Evolutionary conservation across 2,888 invertebrate species (phyloP).

Genomic region (Oxycera nigricornis): DNA sequence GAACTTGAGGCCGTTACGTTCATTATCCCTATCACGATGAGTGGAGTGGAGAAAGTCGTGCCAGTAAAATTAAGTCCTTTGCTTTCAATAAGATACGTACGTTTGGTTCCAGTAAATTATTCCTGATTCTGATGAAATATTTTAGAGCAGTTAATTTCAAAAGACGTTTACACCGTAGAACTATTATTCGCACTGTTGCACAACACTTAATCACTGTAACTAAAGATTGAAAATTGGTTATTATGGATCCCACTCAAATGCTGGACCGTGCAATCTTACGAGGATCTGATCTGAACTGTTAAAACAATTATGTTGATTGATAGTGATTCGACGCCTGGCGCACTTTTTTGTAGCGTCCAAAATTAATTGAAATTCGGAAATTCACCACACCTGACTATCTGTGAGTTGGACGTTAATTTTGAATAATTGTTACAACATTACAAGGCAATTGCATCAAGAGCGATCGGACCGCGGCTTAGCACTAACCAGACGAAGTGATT

Average conservation of each 20-base stretch:
- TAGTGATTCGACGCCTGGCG: too few relatives aligned
- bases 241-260: neutral
- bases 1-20: too few relatives aligned
- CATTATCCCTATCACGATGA: too few relatives aligned
- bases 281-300: neutral
- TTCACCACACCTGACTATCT: neutral
- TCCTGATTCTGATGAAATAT: too few relatives aligned
- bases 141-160: neutral
- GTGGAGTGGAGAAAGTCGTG: too few relatives aligned
- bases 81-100: too few relatives aligned
- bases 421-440: neutral
- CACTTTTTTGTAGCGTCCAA: too few relatives aligned
- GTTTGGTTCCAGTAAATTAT: too few relatives aligned
- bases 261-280: neutral
- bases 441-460: neutral
- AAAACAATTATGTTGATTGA: neutral
- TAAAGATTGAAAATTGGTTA: neutral
- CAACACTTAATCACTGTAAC: slow-evolving; percentile 14
- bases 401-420: neutral
- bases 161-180: neutral
- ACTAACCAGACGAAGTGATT: slow-evolving; percentile 9
- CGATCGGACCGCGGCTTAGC: neutral
- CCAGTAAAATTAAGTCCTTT: too few relatives aligned
- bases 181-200: slow-evolving; percentile 9
- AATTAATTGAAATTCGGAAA: too few relatives aligned